Conservation (phyloP, 1,140 invertebrate genomes). For the Babylonia areolata region DNA sequence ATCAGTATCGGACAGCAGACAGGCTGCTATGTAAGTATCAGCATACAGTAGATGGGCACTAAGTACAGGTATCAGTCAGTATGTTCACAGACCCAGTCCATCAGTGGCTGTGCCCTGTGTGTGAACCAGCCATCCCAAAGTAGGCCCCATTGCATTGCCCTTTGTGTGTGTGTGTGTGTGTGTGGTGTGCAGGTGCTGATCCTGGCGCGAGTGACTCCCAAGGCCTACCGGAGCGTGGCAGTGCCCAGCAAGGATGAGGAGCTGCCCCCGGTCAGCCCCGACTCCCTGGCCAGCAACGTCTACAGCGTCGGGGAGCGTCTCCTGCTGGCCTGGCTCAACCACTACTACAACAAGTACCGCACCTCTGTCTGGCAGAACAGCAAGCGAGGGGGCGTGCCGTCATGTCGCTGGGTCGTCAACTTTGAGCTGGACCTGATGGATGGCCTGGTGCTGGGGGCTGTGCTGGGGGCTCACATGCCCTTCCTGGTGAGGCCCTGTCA, state of each 20-base stretch:
- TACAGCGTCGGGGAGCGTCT: slow-evolving; percentile 74
- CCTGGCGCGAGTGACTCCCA: slow-evolving; percentile 71
- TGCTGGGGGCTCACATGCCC: slow-evolving; percentile 74
- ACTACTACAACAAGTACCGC: slow-evolving; percentile 73
- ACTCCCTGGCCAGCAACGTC: slow-evolving; percentile 74
- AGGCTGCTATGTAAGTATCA: no score
- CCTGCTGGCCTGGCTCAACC: slow-evolving; percentile 75
- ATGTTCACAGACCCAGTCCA: no score
- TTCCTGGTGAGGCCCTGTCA: slow-evolving; percentile 70
- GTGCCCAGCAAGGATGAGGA: slow-evolving; percentile 62
- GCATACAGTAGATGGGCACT: no score
- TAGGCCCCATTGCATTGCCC: no score
- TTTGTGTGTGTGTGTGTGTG: neutral
- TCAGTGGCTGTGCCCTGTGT: no score
- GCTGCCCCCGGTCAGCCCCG: slow-evolving; percentile 70
- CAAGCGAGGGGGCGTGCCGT: slow-evolving; percentile 66
- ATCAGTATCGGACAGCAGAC: no score
- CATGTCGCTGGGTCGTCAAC: slow-evolving; percentile 76
- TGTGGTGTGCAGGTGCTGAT: slow-evolving; percentile 65
- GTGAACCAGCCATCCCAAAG: no score
- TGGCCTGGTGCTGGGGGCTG: slow-evolving; percentile 73
- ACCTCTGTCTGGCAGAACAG: slow-evolving; percentile 69
- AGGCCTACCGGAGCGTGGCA: slow-evolving; percentile 64
- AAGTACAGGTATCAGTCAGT: no score
- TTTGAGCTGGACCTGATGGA: slow-evolving; percentile 76